phyloP scores from a whole-genome alignment of 2,797 vertebrate species.

The Falco novaeseelandiae region DNA sequence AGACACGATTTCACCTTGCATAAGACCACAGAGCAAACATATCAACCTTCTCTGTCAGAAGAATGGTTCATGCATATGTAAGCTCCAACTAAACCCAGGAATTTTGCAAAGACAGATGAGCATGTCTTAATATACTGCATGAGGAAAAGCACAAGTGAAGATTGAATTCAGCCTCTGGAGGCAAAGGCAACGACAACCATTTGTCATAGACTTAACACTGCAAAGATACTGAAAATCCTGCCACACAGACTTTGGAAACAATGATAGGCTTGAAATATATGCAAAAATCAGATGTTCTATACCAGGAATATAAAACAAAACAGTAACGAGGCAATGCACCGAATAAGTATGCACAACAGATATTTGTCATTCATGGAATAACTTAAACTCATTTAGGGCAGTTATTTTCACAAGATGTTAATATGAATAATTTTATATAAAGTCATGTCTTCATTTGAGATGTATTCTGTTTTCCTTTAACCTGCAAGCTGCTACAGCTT shows the following conservation, averaged over 20 bases:
- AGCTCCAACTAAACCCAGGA: not conserved
- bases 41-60: not conserved
- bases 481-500: conserved; percentile 69
- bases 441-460: conserved; percentile 19
- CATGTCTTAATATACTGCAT: not conserved
- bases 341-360: not conserved
- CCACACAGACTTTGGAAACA: not conserved
- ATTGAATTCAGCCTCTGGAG: not conserved
- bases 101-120: not conserved
- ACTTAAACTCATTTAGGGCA: not conserved
- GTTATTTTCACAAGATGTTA: not conserved
- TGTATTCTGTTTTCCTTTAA: conserved; percentile 68
- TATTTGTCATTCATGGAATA: not conserved
- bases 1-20: not conserved
- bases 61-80: not conserved
- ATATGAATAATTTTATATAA: not conserved
- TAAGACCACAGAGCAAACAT: not conserved
- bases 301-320: not conserved
- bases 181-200: not conserved
- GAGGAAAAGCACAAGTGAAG: not conserved
- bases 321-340: not conserved
- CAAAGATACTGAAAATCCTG: not conserved
- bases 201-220: not conserved
- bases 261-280: not conserved
- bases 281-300: not conserved